Percentiles rank a stretch among this genome's conserved stretches.
Conservation (phyloP, 2,888 invertebrate genomes). For the Metacarcinus magister region DNA sequence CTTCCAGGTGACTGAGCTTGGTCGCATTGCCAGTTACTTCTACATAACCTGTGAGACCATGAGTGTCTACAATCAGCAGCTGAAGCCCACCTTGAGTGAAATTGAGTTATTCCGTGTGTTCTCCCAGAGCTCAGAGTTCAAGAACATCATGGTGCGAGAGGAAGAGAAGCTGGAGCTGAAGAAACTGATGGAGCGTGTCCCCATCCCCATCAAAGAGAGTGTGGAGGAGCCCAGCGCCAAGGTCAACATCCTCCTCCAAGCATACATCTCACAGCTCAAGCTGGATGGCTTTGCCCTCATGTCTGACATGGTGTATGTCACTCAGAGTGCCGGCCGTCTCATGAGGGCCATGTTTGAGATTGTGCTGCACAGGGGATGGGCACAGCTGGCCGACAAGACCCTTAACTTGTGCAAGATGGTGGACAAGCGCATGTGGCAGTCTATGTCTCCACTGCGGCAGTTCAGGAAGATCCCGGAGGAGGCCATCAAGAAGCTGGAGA, state of each 20-base stretch:
- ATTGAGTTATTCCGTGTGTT: constrained; percentile 99
- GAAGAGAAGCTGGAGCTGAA: constrained; percentile 98
- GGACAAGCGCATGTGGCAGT: constrained; percentile 99
- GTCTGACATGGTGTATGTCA: constrained; percentile 99
- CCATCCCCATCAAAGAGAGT: constrained; percentile 99
- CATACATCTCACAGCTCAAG: constrained; percentile 99
- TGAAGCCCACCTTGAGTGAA: constrained; percentile 98
- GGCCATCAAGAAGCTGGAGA: constrained; percentile 98
- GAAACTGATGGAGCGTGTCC: constrained; percentile 97
- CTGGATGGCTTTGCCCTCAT: constrained; percentile 99
- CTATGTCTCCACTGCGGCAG: constrained; percentile 98
- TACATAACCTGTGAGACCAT: constrained; percentile 99
- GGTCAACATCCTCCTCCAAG: constrained; percentile 96
- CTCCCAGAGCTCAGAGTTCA: constrained; percentile 98
- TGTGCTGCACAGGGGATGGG: constrained; percentile 96
- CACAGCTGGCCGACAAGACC: constrained; percentile 97
- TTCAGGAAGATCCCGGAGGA: constrained; percentile 99
- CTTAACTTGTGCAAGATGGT: constrained; percentile 99
- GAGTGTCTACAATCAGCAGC: constrained; percentile 96
- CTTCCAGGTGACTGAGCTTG: constrained; percentile 87
- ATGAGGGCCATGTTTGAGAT: constrained; percentile 99
- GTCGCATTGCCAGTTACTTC: constrained; percentile 98
- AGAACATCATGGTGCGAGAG: constrained; percentile 95
- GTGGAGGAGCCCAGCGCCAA: constrained; percentile 99
- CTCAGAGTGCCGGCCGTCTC: constrained; percentile 97